phyloP scores from a whole-genome alignment of 1,140 invertebrate genomes.

The Ostrea denselamellosa region DNA sequence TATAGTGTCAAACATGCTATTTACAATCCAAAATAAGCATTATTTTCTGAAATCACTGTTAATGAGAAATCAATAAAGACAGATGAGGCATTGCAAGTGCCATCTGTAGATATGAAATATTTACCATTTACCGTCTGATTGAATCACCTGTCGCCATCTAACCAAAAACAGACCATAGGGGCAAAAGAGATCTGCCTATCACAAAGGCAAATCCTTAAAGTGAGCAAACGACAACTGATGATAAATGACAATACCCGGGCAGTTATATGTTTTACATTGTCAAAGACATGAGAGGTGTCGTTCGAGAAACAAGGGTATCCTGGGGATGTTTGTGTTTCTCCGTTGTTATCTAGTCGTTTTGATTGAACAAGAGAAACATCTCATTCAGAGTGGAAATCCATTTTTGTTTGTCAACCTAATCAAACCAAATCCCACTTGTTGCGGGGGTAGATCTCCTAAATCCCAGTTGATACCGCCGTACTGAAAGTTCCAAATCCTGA shows the following conservation, averaged over 20 bases:
- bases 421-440: constrained; percentile 18
- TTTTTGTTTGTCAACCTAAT: constrained; percentile 2
- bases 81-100: neutral
- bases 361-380: constrained; percentile 25
- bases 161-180: neutral
- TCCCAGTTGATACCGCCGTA: neutral
- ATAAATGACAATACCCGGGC: constrained; percentile 27
- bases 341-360: neutral
- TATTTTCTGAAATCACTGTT: neutral
- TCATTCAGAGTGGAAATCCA: neutral
- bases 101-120: constrained; percentile 1
- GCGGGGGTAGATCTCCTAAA: constrained; percentile 18
- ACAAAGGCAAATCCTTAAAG: neutral
- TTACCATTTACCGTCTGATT: neutral
- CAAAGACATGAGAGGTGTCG: neutral
- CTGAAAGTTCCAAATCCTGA: neutral
- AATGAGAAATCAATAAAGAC: constrained; percentile 8
- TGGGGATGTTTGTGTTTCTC: constrained; percentile 17
- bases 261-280: neutral
- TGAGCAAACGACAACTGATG: constrained; percentile 12
- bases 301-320: neutral
- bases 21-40: neutral
- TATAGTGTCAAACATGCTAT: neutral
- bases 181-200: neutral
- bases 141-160: constrained; percentile 10